phyloP scores from a whole-genome alignment of 2,797 vertebrate genomes.

The Notoglanidium macrostoma region DNA sequence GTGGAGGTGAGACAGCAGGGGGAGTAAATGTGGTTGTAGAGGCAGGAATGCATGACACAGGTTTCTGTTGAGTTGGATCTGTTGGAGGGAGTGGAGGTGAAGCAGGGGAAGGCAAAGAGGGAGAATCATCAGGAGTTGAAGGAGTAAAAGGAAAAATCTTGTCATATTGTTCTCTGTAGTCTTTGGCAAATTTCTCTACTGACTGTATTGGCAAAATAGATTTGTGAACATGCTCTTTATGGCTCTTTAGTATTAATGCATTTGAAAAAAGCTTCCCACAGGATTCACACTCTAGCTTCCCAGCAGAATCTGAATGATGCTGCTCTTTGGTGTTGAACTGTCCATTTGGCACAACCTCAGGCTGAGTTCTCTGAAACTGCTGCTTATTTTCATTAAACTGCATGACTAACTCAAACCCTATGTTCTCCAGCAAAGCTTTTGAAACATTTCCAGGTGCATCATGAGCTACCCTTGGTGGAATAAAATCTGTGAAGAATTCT shows the following conservation, averaged over 20 bases:
- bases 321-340: conserved; percentile 58
- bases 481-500: conserved; percentile 74
- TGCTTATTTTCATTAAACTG: conserved; percentile 97
- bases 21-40: conserved; percentile 75
- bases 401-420: conserved; percentile 96
- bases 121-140: conserved; percentile 73
- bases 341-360: conserved; percentile 60
- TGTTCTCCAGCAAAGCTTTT: conserved; percentile 93
- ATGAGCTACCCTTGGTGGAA: conserved; percentile 91
- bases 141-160: conserved; percentile 88
- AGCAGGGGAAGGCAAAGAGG: conserved; percentile 67
- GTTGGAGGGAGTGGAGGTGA: conserved; percentile 73
- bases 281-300: conserved; percentile 85
- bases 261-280: conserved; percentile 97
- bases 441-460: conserved; percentile 90
- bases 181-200: conserved; percentile 92
- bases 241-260: conserved; percentile 94
- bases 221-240: conserved; percentile 95
- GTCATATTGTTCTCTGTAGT: conserved; percentile 94
- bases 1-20: conserved; percentile 74
- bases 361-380: conserved; percentile 86
- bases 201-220: conserved; percentile 88
- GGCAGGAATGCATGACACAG: conserved; percentile 71
- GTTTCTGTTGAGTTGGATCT: conserved; percentile 75
- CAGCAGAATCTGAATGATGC: conserved; percentile 71